Evolutionary conservation across 2,888 invertebrate genomes (phyloP), one percentile per base, ranked within the genome.

Genomic region (Vandiemenella viatica): DNA sequence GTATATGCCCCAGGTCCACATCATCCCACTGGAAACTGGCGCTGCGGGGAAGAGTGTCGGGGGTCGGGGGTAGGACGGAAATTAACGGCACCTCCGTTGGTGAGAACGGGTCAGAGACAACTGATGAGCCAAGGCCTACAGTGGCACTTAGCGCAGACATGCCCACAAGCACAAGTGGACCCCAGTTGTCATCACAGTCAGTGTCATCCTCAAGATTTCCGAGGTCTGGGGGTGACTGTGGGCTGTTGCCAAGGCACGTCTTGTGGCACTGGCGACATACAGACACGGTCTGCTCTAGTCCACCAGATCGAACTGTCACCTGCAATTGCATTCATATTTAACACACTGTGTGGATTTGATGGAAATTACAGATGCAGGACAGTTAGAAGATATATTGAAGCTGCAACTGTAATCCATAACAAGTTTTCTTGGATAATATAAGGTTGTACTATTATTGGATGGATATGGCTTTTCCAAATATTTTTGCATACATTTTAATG

Each of bases 231-330:
- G 71, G 58, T 71, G 71, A 42, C n/a, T 19, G 42, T 5, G 45
- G 15, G 26, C 55, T 57, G 46, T 51, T 55, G 26, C 75, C 73
- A 55, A 79, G 73, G 67, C 83, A 84, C 61, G 81, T 82, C 67
- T 80, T 82, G 61, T 83, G 84, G 67, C 84, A 84, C 65, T 83
- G 80, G 56, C 80, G 76, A 67, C 84, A 84, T 48, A 84, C 79
- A 48, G 80, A 75, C 60, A 83, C 73, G 50, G 79, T 50, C 43
- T 56, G 77, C 66, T 83, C 83, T 53, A 79, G 77, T 46, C 78
- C 76, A 65, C 82, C 82, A 45, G 83, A 83, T 59, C 82, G 74
- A 49, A 84, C 83, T 44, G 83, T 83, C 56, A 83, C 81, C 83
- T 83, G 68, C 54, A 70, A 67, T 51, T 47, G 17, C 37, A 45